These are phyloP conservation scores for Dioctria linearis DNA, from an alignment of 2,888 invertebrate genomes.

Conservation along the genomic window DNA sequence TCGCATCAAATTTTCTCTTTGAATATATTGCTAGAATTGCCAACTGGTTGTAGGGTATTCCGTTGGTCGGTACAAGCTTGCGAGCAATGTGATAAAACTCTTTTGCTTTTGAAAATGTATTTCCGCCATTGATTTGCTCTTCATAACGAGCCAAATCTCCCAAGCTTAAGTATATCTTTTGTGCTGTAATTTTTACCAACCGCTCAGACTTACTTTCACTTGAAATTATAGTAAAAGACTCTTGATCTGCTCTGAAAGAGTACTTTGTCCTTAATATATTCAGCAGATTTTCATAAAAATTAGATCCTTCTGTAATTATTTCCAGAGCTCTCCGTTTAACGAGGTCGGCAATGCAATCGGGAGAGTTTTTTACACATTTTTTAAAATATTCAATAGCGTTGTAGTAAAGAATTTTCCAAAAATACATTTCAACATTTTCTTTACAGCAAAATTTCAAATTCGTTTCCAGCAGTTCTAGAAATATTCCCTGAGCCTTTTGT, in stretches of 20 bases:
- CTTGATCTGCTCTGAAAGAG: slow-evolving; percentile 51
- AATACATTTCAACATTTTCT: slow-evolving; percentile 89
- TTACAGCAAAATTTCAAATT: slow-evolving; percentile 90
- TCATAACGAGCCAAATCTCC: slow-evolving; percentile 95
- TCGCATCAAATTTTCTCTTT: slow-evolving; percentile 95
- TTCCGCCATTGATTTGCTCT: slow-evolving; percentile 85
- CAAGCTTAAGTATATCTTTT: slow-evolving; percentile 89
- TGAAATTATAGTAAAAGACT: neutral
- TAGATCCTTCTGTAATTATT: slow-evolving; percentile 82
- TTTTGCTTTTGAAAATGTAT: slow-evolving; percentile 84
- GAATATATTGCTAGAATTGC: slow-evolving; percentile 90
- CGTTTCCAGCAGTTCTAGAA: slow-evolving; percentile 79
- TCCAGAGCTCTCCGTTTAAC: slow-evolving; percentile 76
- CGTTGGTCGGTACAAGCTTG: slow-evolving; percentile 94
- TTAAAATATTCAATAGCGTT: slow-evolving; percentile 72
- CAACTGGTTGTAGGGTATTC: slow-evolving; percentile 94
- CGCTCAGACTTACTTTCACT: slow-evolving; percentile 70
- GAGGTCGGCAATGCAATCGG: slow-evolving; percentile 66
- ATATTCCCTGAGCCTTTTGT: slow-evolving; percentile 76
- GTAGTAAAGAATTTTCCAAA: slow-evolving; percentile 94
- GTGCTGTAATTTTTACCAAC: slow-evolving; percentile 86
- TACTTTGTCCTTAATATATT: slow-evolving; percentile 82
- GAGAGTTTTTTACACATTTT: neutral
- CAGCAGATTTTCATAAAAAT: slow-evolving; percentile 84
- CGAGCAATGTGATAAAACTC: slow-evolving; percentile 95